Evolutionary conservation across 2,797 vertebrate species (phyloP).

Genomic region (Sebastes trivittatus): DNA sequence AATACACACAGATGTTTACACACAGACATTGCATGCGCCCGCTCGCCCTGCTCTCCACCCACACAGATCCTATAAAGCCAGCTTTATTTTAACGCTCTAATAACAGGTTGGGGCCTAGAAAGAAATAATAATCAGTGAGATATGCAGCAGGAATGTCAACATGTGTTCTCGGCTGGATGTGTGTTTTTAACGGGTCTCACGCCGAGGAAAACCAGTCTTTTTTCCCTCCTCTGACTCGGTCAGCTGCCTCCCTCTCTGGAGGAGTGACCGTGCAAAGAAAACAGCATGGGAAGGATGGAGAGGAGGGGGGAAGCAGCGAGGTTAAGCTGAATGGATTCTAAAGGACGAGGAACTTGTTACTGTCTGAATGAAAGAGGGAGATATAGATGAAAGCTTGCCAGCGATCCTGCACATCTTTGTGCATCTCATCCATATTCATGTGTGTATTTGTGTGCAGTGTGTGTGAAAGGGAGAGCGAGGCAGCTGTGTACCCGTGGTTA

Average conservation of each 20-base stretch:
- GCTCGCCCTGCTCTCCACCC: conserved; percentile 29
- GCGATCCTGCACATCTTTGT: background rate
- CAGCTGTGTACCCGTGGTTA: conserved; percentile 67
- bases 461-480: conserved; percentile 17
- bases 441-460: conserved; percentile 9
- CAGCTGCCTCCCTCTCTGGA: conserved; percentile 29
- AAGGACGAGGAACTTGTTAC: background rate
- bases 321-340: background rate
- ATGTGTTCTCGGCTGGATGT: conserved; percentile 60
- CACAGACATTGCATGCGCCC: conserved; percentile 13
- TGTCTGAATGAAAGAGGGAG: background rate
- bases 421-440: background rate
- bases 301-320: background rate
- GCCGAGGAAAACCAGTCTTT: conserved; percentile 31
- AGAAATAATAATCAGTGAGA: conserved; percentile 75
- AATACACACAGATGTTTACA: conserved; percentile 49
- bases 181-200: conserved; percentile 54
- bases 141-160: conserved; percentile 75
- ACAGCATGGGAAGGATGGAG: background rate
- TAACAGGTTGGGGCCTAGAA: conserved; percentile 58
- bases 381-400: background rate
- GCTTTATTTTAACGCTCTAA: conserved; percentile 72
- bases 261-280: conserved; percentile 40
- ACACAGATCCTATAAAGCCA: conserved; percentile 51
- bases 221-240: conserved; percentile 38